Percentiles rank a stretch among this genome's conserved stretches.
Conservation (phyloP, 1,140 invertebrate genomes). For the Eriocheir sinensis region DNA sequence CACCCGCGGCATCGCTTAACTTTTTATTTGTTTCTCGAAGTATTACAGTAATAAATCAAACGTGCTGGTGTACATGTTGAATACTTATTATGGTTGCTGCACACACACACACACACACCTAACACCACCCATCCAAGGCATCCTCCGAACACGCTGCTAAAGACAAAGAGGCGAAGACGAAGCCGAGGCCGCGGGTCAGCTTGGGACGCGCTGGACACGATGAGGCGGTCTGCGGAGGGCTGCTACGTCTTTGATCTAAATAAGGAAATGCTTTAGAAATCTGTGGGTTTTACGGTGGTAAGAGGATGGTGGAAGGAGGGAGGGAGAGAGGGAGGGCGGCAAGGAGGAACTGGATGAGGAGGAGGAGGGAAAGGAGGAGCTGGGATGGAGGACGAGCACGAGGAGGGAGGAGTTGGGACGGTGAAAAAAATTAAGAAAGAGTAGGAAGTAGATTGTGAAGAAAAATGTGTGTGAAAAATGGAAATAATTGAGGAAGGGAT, state of each 20-base stretch:
- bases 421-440: neutral
- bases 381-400: neutral
- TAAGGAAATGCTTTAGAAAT: slow-evolving; percentile 26
- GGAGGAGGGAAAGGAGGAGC: neutral
- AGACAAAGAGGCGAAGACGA: neutral
- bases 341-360: neutral
- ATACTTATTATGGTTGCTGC: too few species aligned
- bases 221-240: neutral
- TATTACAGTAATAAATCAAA: too few species aligned
- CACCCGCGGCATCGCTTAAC: too few species aligned
- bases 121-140: neutral
- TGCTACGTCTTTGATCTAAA: slow-evolving; percentile 1
- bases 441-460: neutral
- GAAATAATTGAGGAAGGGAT: slow-evolving; percentile 26
- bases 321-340: neutral
- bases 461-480: neutral
- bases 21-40: too few species aligned
- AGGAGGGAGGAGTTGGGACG: neutral
- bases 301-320: neutral
- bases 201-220: neutral
- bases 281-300: slow-evolving; percentile 31
- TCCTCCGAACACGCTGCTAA: neutral
- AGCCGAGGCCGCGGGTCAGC: neutral
- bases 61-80: too few species aligned
- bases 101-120: slow-evolving; percentile 20